Conservation (phyloP, 2,888 invertebrate genomes). For the Noctua comes region DNA sequence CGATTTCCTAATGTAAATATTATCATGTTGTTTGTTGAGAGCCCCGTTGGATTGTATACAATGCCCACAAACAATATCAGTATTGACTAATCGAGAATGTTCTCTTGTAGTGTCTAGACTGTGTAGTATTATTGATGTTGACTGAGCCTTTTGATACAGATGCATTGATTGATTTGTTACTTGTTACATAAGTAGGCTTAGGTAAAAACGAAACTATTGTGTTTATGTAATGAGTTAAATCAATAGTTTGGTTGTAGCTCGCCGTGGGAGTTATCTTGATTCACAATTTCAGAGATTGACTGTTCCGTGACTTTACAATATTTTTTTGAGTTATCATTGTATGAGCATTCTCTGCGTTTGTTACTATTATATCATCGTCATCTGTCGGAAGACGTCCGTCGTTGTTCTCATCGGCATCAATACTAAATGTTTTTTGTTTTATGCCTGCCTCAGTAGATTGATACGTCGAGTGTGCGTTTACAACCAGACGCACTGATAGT, state of each 20-base stretch:
- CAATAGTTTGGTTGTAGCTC: conserved; percentile 53
- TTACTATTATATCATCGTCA: conserved; percentile 36
- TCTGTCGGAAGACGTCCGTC: conserved; percentile 39
- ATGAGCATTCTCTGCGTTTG: conserved; percentile 35
- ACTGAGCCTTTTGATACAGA: conserved; percentile 55
- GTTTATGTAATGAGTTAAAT: conserved; percentile 61
- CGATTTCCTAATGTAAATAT: conserved; percentile 76
- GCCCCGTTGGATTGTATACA: conserved; percentile 73
- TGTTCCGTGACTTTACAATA: conserved; percentile 47
- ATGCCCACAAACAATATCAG: conserved; percentile 75
- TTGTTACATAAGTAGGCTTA: conserved; percentile 62
- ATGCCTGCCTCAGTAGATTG: conserved; percentile 5
- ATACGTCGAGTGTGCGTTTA: conserved; percentile 15
- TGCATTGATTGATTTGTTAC: conserved; percentile 62
- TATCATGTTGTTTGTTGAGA: conserved; percentile 75
- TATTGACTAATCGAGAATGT: conserved; percentile 74
- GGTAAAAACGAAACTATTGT: conserved; percentile 49
- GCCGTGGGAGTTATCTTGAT: conserved; percentile 55
- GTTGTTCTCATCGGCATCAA: conserved; percentile 27
- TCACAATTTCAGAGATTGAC: conserved; percentile 43
- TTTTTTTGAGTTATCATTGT: conserved; percentile 50
- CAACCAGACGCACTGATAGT: conserved; percentile 10
- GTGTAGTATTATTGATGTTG: conserved; percentile 54
- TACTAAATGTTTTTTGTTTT: conserved; percentile 30
- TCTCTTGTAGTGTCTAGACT: conserved; percentile 59